Conservation (phyloP, 2,888 invertebrate species). For the Corythucha ciliata region DNA sequence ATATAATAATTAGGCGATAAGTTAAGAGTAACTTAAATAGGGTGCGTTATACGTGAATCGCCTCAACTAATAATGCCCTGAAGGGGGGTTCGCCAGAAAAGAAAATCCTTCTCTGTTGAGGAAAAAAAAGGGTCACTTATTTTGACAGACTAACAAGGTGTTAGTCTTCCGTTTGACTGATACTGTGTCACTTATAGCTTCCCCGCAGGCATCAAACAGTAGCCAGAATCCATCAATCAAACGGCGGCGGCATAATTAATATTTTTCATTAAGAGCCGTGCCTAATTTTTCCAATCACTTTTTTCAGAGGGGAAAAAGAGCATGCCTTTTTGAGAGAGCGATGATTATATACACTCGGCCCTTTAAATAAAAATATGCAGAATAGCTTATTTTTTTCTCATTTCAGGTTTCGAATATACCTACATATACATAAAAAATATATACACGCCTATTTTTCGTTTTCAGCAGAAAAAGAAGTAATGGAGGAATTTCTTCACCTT, state of each 20-base stretch:
- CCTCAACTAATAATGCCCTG: conserved; percentile 7
- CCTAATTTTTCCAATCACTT: conserved; percentile 13
- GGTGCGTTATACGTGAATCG: conserved; percentile 15
- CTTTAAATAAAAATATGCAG: background rate
- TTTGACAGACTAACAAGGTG: conserved; percentile 20
- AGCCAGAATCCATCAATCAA: conserved; percentile 20
- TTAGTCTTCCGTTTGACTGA: conserved; percentile 21
- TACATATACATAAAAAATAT: too few species aligned
- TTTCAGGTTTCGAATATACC: too few species aligned
- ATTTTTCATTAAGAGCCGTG: conserved; percentile 2
- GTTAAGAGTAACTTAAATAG: conserved; percentile 13
- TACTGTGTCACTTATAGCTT: conserved; percentile 22
- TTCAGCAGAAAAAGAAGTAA: too few species aligned
- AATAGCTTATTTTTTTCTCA: background rate
- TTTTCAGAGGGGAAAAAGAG: background rate
- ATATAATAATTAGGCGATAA: conserved; percentile 20
- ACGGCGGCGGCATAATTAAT: background rate
- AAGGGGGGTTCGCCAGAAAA: background rate
- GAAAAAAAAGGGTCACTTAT: conserved; percentile 1
- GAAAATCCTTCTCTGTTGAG: background rate
- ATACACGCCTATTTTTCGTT: too few species aligned
- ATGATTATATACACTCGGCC: background rate
- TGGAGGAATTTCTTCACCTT: too few species aligned
- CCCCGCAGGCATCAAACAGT: conserved; percentile 19
- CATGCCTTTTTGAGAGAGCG: background rate